Evolutionary conservation across 2,888 invertebrate genomes (phyloP), one percentile per base, ranked within the genome.

Genomic region (Pardosa pseudoannulata): DNA sequence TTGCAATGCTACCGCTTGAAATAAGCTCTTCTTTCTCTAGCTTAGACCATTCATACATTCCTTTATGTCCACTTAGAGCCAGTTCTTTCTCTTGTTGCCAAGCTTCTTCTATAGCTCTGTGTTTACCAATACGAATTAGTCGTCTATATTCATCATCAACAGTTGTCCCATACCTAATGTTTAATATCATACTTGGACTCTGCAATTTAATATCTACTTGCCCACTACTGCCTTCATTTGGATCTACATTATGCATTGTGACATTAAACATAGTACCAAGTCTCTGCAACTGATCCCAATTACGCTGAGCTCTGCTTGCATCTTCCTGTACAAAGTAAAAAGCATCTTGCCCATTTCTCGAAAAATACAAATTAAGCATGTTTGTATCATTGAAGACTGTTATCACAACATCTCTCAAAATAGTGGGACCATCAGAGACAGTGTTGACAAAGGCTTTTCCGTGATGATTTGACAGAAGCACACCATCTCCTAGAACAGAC

Each of bases 41-140:
- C 90, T 96, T 96, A 0, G 96, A 96, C 98, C 98, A 98, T 88
- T 96, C 94, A 0, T 95, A 81, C 72, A 91, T 90, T 94, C 90
- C 92, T 88, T 90, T 91, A 88, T 90, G 91, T 89, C 91, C 91
- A 39, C 91, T 90, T 75, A 90, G 90, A 78, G 92, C 90, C 76
- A 97, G 92, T 89, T 96, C 96, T 91, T 96, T 96, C 92, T 98
- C 98, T 56, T 96, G 93, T 91, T 96, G 96, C 98, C 98, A 98
- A 0, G 98, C 98, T 87, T 96, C 93, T 89, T 96, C 96, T 0
- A 98, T 96, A 0, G 98, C 98, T 27, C 97, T 93, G 90, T 97
- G 87, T 41, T 88, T 86, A n/a, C 96, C 96, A 92, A 97, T 97
- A 90, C 96, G 96, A 72, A 98, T 92, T 88, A 98, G 95, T 79